These are phyloP conservation scores for Drosophila longiperda DNA, from an alignment of 2,888 invertebrate genomes.

Conservation along the genomic window DNA sequence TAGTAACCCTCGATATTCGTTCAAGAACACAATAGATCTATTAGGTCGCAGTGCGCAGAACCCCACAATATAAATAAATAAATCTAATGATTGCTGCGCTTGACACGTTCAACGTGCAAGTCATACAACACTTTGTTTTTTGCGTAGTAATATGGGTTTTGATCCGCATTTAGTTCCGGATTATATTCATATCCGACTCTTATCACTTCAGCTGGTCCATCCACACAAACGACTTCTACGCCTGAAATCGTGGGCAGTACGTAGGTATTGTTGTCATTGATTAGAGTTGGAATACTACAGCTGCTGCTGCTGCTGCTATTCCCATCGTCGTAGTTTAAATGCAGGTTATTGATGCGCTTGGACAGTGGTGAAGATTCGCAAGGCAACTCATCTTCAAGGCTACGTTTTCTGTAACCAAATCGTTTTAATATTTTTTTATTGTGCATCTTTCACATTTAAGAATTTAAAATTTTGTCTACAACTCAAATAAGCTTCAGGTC, in stretches of 20 bases:
- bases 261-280: constrained; percentile 62
- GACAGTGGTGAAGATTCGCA: constrained; percentile 94
- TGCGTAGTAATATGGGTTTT: constrained; percentile 94
- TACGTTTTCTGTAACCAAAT: constrained; percentile 88
- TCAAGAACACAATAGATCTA: too few relatives aligned
- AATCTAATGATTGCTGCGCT: constrained; percentile 85
- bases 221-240: constrained; percentile 24
- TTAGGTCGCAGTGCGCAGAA: too few relatives aligned
- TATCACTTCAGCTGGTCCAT: constrained; percentile 38
- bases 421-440: neutral
- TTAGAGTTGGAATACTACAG: constrained; percentile 56
- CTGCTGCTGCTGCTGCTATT: constrained; percentile 71
- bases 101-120: constrained; percentile 92
- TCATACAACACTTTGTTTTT: constrained; percentile 94
- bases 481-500: constrained; percentile 38
- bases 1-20: too few relatives aligned
- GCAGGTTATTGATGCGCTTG: constrained; percentile 95
- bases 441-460: neutral
- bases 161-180: constrained; percentile 90
- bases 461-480: constrained; percentile 9
- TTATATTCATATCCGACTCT: constrained; percentile 86
- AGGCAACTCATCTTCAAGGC: constrained; percentile 89
- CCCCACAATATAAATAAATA: too few relatives aligned
- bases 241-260: constrained; percentile 45
- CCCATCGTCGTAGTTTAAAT: constrained; percentile 86